A percentile compares a stretch with the other conserved stretches of the same genome.
phyloP scores from a whole-genome alignment of 2,797 vertebrate genomes.

The Crenuchus spilurus region DNA sequence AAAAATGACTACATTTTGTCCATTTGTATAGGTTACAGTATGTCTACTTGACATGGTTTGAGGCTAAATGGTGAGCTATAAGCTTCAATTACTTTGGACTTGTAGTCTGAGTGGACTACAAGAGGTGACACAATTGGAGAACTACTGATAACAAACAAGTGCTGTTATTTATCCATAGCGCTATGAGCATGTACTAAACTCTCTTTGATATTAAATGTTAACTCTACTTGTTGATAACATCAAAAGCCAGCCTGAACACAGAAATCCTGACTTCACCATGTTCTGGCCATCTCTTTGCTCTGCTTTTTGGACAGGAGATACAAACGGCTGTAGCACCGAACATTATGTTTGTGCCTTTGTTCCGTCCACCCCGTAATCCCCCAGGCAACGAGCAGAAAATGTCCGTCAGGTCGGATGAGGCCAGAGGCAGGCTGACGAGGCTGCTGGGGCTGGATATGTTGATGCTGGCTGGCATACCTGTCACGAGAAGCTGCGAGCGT shows the following conservation, averaged over 20 bases:
- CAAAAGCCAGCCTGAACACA: constrained; percentile 1
- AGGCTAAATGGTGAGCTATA: too few relatives aligned
- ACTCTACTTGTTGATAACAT: constrained; percentile 5
- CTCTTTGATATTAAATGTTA: not conserved
- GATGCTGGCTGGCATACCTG: constrained; percentile 76
- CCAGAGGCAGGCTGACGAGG: constrained; percentile 61
- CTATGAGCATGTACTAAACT: not conserved
- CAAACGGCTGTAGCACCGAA: constrained; percentile 69
- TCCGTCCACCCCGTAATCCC: constrained; percentile 64
- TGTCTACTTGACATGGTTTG: too few relatives aligned
- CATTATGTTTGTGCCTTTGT: constrained; percentile 75
- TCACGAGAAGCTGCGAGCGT: constrained; percentile 71
- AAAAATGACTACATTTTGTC: too few relatives aligned
- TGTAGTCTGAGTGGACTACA: too few relatives aligned
- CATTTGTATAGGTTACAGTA: too few relatives aligned
- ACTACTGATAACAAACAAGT: too few relatives aligned
- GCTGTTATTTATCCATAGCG: not conserved
- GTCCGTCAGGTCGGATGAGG: constrained; percentile 71
- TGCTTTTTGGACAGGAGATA: constrained; percentile 48
- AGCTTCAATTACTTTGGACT: too few relatives aligned
- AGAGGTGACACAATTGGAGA: too few relatives aligned
- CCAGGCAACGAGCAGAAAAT: constrained; percentile 78
- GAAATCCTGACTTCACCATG: not conserved
- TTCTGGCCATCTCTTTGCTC: not conserved
- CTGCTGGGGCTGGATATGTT: constrained; percentile 62